Conservation (phyloP, 2,888 invertebrate species). For the Cyclophora albipunctata region DNA sequence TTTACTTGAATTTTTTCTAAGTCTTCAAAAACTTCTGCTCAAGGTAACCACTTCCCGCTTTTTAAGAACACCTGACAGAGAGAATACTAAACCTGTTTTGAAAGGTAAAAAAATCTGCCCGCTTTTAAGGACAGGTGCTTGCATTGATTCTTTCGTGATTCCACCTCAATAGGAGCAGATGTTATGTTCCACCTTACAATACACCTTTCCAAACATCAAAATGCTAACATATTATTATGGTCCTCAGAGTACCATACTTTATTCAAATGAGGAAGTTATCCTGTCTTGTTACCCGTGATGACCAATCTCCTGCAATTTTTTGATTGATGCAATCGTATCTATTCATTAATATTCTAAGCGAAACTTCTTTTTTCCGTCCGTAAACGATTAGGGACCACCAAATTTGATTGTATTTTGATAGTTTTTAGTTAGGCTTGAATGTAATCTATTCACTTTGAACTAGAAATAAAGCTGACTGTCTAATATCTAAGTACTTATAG, state of each 20-base stretch:
- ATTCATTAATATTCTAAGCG: constrained; percentile 30
- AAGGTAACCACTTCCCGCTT: background rate
- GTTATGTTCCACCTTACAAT: constrained; percentile 48
- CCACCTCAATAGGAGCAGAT: constrained; percentile 46
- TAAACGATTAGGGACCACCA: constrained; percentile 4
- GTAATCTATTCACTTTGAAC: too few species aligned
- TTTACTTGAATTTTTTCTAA: too few species aligned
- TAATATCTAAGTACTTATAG: too few species aligned
- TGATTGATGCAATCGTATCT: constrained; percentile 16
- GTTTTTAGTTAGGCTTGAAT: too few species aligned
- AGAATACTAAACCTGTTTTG: background rate
- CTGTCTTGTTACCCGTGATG: constrained; percentile 3
- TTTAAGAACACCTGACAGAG: constrained; percentile 1
- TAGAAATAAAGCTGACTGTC: too few species aligned
- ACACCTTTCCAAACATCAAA: constrained; percentile 49
- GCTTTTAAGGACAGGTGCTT: constrained; percentile 43
- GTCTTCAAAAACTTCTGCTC: too few species aligned
- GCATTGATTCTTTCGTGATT: constrained; percentile 58
- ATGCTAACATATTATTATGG: constrained; percentile 27
- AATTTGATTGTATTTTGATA: too few species aligned
- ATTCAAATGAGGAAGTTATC: constrained; percentile 14
- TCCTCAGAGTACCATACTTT: constrained; percentile 3
- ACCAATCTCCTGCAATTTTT: constrained; percentile 11
- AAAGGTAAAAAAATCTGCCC: constrained; percentile 7
- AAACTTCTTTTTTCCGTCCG: constrained; percentile 23